These are phyloP conservation scores for Holacanthus passer DNA, from an alignment of 2,113 vertebrate species.

Conservation along the genomic window DNA sequence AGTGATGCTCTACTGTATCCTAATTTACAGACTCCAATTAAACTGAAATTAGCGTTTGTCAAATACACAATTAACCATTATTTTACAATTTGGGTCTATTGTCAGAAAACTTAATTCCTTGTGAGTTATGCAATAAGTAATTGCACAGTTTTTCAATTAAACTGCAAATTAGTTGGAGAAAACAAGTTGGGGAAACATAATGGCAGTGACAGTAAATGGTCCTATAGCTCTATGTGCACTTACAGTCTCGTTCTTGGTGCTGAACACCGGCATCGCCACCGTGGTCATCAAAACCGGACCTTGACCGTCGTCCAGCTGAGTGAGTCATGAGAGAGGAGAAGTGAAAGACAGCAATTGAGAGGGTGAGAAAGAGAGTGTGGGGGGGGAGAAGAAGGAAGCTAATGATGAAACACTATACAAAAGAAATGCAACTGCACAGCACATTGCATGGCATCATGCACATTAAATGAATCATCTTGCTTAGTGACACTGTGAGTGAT, in stretches of 20 bases:
- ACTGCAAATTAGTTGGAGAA: conserved; percentile 3
- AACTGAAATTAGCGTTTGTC: conserved; percentile 49
- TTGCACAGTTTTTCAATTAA: conserved; percentile 42
- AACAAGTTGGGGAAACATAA: background rate
- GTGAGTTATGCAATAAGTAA: conserved; percentile 18
- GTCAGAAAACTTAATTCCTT: conserved; percentile 31
- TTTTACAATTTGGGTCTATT: conserved; percentile 43
- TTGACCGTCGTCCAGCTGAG: conserved; percentile 92
- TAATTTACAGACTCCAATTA: conserved; percentile 51
- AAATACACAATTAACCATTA: conserved; percentile 34
- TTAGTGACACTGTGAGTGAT: conserved; percentile 18
- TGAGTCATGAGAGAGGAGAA: conserved; percentile 64
- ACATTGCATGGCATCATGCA: conserved; percentile 7
- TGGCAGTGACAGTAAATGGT: background rate
- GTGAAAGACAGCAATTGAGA: conserved; percentile 24
- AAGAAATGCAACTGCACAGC: conserved; percentile 5
- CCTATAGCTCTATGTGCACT: conserved; percentile 75
- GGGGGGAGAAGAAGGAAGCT: conserved; percentile 9
- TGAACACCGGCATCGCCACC: conserved; percentile 99
- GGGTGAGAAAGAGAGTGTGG: conserved; percentile 10
- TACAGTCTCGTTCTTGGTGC: conserved; percentile 98
- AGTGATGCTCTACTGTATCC: conserved; percentile 21
- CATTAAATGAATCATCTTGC: conserved; percentile 39
- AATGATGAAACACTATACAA: conserved; percentile 50
- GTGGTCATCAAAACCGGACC: conserved; percentile 97